Conservation (phyloP, 2,113 vertebrate genomes). For the Pseudopipra pipra region DNA sequence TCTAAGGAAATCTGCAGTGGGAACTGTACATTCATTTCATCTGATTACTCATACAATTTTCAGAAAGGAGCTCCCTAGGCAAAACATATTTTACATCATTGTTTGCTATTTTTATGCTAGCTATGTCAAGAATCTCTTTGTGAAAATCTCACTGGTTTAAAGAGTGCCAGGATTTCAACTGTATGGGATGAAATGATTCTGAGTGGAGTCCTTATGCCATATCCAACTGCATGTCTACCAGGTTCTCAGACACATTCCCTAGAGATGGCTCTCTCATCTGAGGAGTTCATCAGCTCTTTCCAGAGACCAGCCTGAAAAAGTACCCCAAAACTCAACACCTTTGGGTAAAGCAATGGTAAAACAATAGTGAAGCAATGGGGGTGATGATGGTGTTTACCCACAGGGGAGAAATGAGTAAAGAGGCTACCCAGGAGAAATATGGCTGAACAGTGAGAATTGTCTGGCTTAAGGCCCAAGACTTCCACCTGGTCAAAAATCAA, state of each 20-base stretch:
- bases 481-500: background rate
- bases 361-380: background rate
- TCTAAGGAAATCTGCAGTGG: background rate
- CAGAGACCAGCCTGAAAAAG: background rate
- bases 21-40: background rate
- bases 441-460: background rate
- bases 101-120: background rate
- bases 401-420: background rate
- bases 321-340: background rate
- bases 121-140: background rate
- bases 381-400: background rate
- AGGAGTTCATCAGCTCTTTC: background rate
- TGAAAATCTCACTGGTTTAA: background rate
- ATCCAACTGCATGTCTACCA: background rate
- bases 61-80: background rate
- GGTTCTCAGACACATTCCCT: background rate
- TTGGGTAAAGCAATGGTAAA: background rate
- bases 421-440: background rate
- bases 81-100: background rate
- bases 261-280: background rate
- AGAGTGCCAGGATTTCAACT: background rate
- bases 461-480: background rate
- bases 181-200: background rate
- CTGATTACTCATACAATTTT: background rate
- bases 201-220: background rate